Conservation (phyloP, 1,140 invertebrate genomes). For the Manduca sexta region DNA sequence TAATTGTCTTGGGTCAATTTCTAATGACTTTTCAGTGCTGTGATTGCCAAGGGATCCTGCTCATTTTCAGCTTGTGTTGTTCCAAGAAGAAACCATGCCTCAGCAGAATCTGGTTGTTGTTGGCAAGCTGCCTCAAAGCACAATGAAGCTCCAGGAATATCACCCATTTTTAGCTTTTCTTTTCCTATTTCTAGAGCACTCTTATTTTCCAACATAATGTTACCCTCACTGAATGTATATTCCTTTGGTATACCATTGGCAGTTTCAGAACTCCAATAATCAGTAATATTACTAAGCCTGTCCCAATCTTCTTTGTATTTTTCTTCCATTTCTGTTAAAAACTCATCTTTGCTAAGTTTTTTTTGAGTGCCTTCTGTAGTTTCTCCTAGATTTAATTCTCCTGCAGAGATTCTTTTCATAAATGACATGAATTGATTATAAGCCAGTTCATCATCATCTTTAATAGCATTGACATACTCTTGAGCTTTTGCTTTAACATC, state of each 20-base stretch:
- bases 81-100: slow-evolving; percentile 89
- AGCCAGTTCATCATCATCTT: slow-evolving; percentile 80
- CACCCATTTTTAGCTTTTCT: slow-evolving; percentile 85
- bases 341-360: slow-evolving; percentile 54
- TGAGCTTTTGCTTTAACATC: slow-evolving; percentile 67
- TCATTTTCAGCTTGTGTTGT: slow-evolving; percentile 92
- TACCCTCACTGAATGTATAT: slow-evolving; percentile 90
- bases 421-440: slow-evolving; percentile 91
- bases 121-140: slow-evolving; percentile 97
- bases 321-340: slow-evolving; percentile 63
- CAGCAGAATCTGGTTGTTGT: slow-evolving; percentile 84
- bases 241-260: slow-evolving; percentile 74
- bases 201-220: slow-evolving; percentile 87
- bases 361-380: slow-evolving; percentile 33
- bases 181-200: slow-evolving; percentile 92
- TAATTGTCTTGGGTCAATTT: slow-evolving; percentile 86
- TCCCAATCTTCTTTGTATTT: slow-evolving; percentile 71
- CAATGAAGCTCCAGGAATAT: slow-evolving; percentile 95
- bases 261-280: slow-evolving; percentile 52
- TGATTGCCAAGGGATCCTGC: slow-evolving; percentile 90
- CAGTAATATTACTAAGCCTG: slow-evolving; percentile 60
- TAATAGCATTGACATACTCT: slow-evolving; percentile 76
- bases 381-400: slow-evolving; percentile 70
- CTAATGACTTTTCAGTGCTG: slow-evolving; percentile 90
- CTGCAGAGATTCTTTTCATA: slow-evolving; percentile 85